phyloP scores from a whole-genome alignment of 2,797 vertebrate species.

The Acanthornis magna region DNA sequence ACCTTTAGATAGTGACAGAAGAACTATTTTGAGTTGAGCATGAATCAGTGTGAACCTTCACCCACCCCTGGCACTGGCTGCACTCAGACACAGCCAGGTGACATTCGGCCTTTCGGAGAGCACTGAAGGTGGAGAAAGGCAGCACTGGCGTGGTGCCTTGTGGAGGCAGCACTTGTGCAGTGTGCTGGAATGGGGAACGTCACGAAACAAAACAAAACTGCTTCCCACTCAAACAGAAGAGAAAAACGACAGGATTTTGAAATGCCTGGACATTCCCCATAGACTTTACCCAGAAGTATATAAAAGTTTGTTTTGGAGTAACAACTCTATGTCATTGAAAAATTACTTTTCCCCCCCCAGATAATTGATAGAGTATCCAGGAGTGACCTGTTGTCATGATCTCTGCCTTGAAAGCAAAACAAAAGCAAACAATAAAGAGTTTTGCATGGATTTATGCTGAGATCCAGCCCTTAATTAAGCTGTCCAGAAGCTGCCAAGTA shows the following conservation, averaged over 20 bases:
- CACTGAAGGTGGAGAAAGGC: not conserved
- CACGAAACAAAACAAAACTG: not conserved
- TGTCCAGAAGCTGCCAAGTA: not conserved
- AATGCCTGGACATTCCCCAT: not conserved
- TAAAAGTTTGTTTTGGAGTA: conserved; percentile 39
- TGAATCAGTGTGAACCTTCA: not conserved
- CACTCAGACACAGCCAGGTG: not conserved
- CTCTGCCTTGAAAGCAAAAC: conserved; percentile 45
- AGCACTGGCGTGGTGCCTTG: not conserved
- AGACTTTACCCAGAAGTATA: conserved; percentile 19
- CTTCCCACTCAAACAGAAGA: conserved; percentile 1
- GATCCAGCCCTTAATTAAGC: conserved; percentile 41
- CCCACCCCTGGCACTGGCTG: not conserved
- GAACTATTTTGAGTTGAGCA: no score
- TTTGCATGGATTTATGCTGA: conserved; percentile 45
- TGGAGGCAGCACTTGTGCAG: not conserved
- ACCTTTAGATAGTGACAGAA: not conserved
- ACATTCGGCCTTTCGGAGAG: not conserved
- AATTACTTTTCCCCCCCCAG: not conserved
- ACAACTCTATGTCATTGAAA: conserved; percentile 27
- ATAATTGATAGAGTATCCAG: conserved; percentile 12
- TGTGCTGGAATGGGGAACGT: not conserved
- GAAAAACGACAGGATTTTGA: not conserved
- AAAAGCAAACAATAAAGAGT: conserved; percentile 39
- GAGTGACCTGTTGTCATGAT: conserved; percentile 17